Conservation (phyloP, 2,888 invertebrate genomes). For the Drosophila anceps region DNA sequence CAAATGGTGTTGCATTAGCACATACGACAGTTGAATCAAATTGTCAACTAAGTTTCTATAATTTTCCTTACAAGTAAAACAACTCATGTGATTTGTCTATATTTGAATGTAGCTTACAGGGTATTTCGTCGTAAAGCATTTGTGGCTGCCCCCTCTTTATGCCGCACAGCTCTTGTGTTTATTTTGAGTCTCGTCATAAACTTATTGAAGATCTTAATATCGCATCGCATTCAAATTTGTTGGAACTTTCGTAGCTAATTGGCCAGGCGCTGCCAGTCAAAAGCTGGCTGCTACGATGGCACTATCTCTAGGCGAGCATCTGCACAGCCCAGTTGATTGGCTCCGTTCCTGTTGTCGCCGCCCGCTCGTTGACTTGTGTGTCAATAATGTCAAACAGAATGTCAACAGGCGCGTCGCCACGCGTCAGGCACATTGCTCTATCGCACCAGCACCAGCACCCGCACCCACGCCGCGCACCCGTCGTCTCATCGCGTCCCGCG, state of each 20-base stretch:
- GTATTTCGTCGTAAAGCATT: neutral
- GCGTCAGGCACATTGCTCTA: constrained; percentile 59
- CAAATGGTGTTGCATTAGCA: neutral
- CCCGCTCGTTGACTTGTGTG: constrained; percentile 69
- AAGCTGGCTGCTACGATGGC: constrained; percentile 38
- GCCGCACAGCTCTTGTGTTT: neutral
- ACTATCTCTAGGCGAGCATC: constrained; percentile 27
- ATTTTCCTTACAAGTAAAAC: no score
- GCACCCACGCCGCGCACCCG: neutral
- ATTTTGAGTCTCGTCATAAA: constrained; percentile 49
- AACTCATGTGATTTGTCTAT: no score
- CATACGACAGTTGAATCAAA: neutral
- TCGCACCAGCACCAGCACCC: constrained; percentile 4
- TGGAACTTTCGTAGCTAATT: constrained; percentile 49
- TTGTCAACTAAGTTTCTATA: no score
- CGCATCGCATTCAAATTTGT: constrained; percentile 33
- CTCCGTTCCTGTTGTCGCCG: constrained; percentile 23
- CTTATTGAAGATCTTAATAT: constrained; percentile 67
- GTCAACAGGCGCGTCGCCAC: constrained; percentile 75
- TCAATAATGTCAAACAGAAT: constrained; percentile 77
- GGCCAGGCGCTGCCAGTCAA: constrained; percentile 31
- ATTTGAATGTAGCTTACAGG: no score
- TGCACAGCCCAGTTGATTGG: constrained; percentile 40
- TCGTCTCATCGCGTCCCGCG: constrained; percentile 11
- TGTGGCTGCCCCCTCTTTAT: no score